Evolutionary conservation across 2,888 invertebrate genomes (phyloP).

Genomic region (Bellardia bayeri): DNA sequence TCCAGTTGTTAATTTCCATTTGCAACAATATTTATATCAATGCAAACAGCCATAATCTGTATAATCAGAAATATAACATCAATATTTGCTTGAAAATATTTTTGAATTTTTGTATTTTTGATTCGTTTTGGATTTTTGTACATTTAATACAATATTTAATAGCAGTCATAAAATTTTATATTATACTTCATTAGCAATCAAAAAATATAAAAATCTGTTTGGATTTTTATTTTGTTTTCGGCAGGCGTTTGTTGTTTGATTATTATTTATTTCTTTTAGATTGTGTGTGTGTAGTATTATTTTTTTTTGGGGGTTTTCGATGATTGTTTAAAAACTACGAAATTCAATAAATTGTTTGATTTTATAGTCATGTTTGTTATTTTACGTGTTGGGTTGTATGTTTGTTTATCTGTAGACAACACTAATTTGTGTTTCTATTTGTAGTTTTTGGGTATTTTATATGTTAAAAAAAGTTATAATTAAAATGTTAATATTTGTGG

Average conservation of each 20-base stretch:
- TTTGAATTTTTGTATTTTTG: slow-evolving; percentile 19
- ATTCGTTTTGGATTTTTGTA: slow-evolving; percentile 30
- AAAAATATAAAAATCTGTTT: slow-evolving; percentile 46
- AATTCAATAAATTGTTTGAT: slow-evolving; percentile 60
- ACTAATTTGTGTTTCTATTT: slow-evolving; percentile 18
- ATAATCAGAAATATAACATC: slow-evolving; percentile 16
- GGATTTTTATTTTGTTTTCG: slow-evolving; percentile 28
- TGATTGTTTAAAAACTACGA: slow-evolving; percentile 52
- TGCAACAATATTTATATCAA: slow-evolving; percentile 28
- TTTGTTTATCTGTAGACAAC: slow-evolving; percentile 14
- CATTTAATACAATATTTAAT: slow-evolving; percentile 65
- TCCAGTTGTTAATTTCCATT: slow-evolving; percentile 42
- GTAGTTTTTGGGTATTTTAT: slow-evolving; percentile 39
- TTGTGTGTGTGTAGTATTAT: background rate
- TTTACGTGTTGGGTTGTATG: background rate
- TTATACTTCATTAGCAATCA: slow-evolving; percentile 66
- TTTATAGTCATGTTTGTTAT: slow-evolving; percentile 50
- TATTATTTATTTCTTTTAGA: background rate
- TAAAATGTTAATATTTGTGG: slow-evolving; percentile 53
- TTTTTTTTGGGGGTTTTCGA: background rate
- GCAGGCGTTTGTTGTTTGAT: background rate
- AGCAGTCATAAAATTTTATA: slow-evolving; percentile 60
- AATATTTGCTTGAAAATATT: slow-evolving; percentile 18
- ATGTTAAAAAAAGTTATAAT: slow-evolving; percentile 51
- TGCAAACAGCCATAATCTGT: slow-evolving; percentile 40